These are phyloP conservation scores for Drosophila leontia DNA, from an alignment of 1,140 invertebrate species.

Conservation along the genomic window DNA sequence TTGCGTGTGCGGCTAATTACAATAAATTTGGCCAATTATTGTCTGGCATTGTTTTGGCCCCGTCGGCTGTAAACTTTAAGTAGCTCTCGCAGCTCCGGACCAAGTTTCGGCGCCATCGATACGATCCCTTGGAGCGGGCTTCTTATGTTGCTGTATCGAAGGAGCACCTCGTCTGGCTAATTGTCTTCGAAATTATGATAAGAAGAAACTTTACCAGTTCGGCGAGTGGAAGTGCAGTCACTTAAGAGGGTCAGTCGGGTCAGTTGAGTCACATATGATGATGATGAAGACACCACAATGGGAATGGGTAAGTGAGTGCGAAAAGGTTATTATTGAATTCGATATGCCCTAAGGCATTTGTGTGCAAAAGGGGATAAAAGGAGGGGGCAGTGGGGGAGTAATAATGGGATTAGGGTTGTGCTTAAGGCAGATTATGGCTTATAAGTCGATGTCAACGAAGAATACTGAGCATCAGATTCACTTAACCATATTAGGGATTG, in stretches of 20 bases:
- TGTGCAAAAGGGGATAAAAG: not conserved
- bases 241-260: conserved; percentile 73
- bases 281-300: conserved; percentile 1
- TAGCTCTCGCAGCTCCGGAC: conserved; percentile 47
- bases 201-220: conserved; percentile 69
- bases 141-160: conserved; percentile 14
- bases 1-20: conserved; percentile 77
- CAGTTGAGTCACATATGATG: conserved; percentile 37
- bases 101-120: conserved; percentile 70
- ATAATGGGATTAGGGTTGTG: conserved; percentile 7
- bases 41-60: conserved; percentile 61
- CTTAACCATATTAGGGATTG: not conserved
- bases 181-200: conserved; percentile 83
- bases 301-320: conserved; percentile 29
- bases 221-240: conserved; percentile 30
- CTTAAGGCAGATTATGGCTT: conserved; percentile 2
- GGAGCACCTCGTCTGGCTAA: conserved; percentile 62
- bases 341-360: not conserved
- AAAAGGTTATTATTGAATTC: conserved; percentile 34
- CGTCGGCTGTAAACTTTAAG: conserved; percentile 73
- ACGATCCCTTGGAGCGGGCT: conserved; percentile 11
- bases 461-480: not conserved
- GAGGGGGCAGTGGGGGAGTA: not conserved
- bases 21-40: conserved; percentile 83
- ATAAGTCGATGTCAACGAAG: not conserved